phyloP scores from a whole-genome alignment of 2,797 vertebrate species.

The Gallinago stenura region DNA sequence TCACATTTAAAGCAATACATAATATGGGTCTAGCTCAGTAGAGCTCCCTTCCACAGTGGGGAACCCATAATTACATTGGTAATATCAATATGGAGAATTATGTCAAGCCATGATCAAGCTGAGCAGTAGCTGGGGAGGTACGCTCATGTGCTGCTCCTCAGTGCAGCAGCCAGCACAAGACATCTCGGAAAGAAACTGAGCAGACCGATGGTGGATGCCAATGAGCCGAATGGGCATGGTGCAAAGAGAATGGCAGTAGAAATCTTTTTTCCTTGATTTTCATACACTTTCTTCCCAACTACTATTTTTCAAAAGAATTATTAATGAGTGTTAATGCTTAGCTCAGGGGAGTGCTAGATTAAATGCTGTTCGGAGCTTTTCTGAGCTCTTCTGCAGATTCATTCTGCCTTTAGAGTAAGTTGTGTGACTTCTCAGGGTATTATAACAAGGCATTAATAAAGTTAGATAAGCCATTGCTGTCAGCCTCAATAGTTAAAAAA shows the following conservation, averaged over 20 bases:
- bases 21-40: slow-evolving; percentile 30
- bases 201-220: background rate
- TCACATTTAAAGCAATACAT: slow-evolving; percentile 54
- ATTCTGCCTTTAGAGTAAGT: background rate
- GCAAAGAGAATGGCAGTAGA: background rate
- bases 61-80: background rate
- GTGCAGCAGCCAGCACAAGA: slow-evolving; percentile 56
- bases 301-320: background rate
- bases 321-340: background rate
- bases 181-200: slow-evolving; percentile 29
- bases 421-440: background rate
- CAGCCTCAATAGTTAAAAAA: background rate
- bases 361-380: background rate
- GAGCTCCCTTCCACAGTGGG: slow-evolving; percentile 26
- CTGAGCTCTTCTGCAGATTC: background rate
- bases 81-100: slow-evolving; percentile 21
- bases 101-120: slow-evolving; percentile 33
- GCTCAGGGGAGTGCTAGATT: background rate
- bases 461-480: background rate
- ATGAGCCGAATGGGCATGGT: background rate
- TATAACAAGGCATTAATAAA: background rate
- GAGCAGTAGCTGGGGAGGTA: slow-evolving; percentile 15
- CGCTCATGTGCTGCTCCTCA: background rate
- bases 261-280: background rate
- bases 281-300: background rate